phyloP scores from a whole-genome alignment of 2,888 invertebrate genomes.

The Andrena hattorfiana region DNA sequence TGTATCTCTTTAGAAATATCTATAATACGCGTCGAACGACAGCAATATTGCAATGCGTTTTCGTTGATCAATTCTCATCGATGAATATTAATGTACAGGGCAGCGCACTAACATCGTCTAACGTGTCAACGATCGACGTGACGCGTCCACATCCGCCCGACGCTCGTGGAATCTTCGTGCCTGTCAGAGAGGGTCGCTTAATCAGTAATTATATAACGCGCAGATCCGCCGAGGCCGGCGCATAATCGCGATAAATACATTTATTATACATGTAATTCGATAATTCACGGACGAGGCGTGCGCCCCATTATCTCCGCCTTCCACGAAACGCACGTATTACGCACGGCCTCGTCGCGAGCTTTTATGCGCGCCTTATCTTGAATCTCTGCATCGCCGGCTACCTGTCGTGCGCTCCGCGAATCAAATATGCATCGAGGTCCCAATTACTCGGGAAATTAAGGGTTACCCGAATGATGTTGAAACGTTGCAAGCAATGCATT shows the following conservation, averaged over 20 bases:
- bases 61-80: slow-evolving; percentile 43
- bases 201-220: slow-evolving; percentile 77
- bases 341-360: slow-evolving; percentile 37
- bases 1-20: neutral
- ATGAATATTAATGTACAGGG: slow-evolving; percentile 10
- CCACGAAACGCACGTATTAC: slow-evolving; percentile 48
- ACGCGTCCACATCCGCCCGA: neutral
- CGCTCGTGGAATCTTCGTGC: slow-evolving; percentile 41
- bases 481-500: slow-evolving; percentile 44
- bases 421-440: slow-evolving; percentile 46
- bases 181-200: slow-evolving; percentile 56
- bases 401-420: slow-evolving; percentile 43
- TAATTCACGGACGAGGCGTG: slow-evolving; percentile 61
- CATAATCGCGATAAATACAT: slow-evolving; percentile 77
- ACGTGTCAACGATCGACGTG: slow-evolving; percentile 32
- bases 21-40: slow-evolving; percentile 11
- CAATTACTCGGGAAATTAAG: slow-evolving; percentile 44
- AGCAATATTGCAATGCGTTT: slow-evolving; percentile 51
- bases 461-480: neutral
- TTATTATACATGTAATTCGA: slow-evolving; percentile 80
- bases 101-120: neutral
- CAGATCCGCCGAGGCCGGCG: slow-evolving; percentile 67
- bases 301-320: slow-evolving; percentile 46
- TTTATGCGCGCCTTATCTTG: slow-evolving; percentile 60
- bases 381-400: slow-evolving; percentile 41